Conservation (phyloP, 2,888 invertebrate species). For the Fragum whitleyi region DNA sequence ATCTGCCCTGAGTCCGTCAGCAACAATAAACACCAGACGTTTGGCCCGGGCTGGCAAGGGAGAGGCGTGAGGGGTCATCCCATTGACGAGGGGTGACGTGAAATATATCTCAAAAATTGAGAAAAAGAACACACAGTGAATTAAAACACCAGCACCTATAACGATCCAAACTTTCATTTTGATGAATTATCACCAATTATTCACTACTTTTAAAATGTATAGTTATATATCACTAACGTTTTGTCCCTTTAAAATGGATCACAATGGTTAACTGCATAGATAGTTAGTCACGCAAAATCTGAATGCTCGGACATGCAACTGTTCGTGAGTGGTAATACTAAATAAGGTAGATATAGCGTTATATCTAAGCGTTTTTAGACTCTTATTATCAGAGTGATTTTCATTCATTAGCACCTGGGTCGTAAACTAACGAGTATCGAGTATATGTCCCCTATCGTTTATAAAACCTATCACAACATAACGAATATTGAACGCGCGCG, state of each 20-base stretch:
- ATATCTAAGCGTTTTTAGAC: not conserved
- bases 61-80: constrained; percentile 56
- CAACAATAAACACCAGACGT: constrained; percentile 51
- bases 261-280: too few relatives aligned
- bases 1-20: constrained; percentile 53
- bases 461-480: not conserved
- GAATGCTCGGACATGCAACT: not conserved
- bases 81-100: constrained; percentile 59
- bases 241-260: not conserved
- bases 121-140: constrained; percentile 57
- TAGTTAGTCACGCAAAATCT: not conserved
- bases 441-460: not conserved
- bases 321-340: not conserved
- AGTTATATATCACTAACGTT: not conserved
- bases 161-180: constrained; percentile 58
- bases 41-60: constrained; percentile 51
- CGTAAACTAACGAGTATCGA: not conserved
- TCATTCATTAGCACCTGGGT: not conserved
- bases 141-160: constrained; percentile 39
- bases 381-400: not conserved
- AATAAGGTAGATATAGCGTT: not conserved
- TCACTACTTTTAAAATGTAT: not conserved
- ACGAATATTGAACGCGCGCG: not conserved
- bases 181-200: not conserved
- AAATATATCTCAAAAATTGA: constrained; percentile 65